Base-by-base conservation (phyloP, 2,113 vertebrate genomes). In the Okapia johnstoni region DNA sequence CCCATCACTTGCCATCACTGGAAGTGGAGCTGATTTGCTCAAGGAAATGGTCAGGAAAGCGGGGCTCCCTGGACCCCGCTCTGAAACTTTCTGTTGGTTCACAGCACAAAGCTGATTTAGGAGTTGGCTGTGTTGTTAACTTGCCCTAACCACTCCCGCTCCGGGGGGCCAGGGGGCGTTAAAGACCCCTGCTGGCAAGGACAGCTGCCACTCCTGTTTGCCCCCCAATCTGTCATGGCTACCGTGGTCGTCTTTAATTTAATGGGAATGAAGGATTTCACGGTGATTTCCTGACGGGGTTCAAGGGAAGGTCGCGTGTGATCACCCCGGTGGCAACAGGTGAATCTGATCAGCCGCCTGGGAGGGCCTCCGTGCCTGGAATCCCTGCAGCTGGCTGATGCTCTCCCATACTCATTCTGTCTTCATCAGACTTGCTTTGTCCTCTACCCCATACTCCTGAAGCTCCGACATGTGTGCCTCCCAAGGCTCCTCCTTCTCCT, bases 301-400 rank as follows among this genome's bases (percentile, higher is more conserved):
- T 98, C 97, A 98, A 97, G 97, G 94, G 93, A 94, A 98, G 97
- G 97, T 95, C 94, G 57, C 26, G 0, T 28, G 50, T 43, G 93
- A 97, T 91, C 63, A 11, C 92, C 63, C 30, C 5, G 54, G 90
- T 76, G 48, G 90, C 90, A 94, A 3, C 92, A 79, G 94, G 96
- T 63, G 85, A 84, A 91, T 86, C 16, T 23, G 54, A 23, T 86
- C 13, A 3, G 48, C 85, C 8, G 16, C 91, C 33, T 52, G 54
- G 94, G 95, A 90, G 52, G 60, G 52, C 48, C 12, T 13, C 36
- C 0, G n/a, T 5, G 87, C 23, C n/a, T 3, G 33, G n/a, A 40
- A 79, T 94, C 77, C 23, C 61, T 14, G 1, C 43, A 13, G 15
- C 90, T 11, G 10, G 9, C 85, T 1, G 6, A 3, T 6, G 15